Base-by-base conservation (phyloP, 2,888 invertebrate genomes). In the Piscicola geometra region DNA sequence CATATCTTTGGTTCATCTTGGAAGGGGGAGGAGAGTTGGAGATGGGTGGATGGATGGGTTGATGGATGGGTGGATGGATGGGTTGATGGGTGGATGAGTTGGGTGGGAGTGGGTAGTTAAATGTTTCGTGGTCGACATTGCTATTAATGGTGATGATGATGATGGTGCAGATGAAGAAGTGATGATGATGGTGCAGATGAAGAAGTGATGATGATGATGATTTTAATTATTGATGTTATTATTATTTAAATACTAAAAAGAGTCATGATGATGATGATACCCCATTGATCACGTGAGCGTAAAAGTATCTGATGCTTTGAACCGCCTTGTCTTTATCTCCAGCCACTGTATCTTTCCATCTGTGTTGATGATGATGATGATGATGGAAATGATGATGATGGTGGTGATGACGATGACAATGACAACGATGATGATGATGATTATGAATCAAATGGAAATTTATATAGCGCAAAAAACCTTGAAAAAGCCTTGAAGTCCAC, bases 361-460 rank as follows among this genome's bases (percentile, higher is more conserved):
- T 41, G 30, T 52, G 73, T 9, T 73, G 73, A 28, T 71, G 71
- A 71, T 71, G 71, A 50, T 71, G 71, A 71, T 71, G 71, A 71
- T 71, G 71, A 71, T 71, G 71, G 25, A 64, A 50, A 71, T 71
- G 71, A 71, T 50, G 71, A 71, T 71, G 71, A 71, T 50, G 71
- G 52, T 50, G 71, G 52, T 71, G 71, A 71, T 50, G 71, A 71
- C 52, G 71, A 71, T 71, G 71, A 47, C 52, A 41, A 71, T 71
- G 71, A 71, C 52, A 50, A 71, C 52, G 71, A 71, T 71, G 71
- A 71, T 71, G 71, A 47, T 71, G 71, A 69, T 56, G 56, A 72
- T 15, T 0, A 30, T 56, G 60, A 56, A 56, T 9, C 5, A 15
- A 21, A 56, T 56, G 60, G 9, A 47, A 47, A 2, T 2, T 35